These are phyloP conservation scores for Meloidogyne chitwoodi DNA, from an alignment of 1,140 invertebrate species.

Conservation along the genomic window DNA sequence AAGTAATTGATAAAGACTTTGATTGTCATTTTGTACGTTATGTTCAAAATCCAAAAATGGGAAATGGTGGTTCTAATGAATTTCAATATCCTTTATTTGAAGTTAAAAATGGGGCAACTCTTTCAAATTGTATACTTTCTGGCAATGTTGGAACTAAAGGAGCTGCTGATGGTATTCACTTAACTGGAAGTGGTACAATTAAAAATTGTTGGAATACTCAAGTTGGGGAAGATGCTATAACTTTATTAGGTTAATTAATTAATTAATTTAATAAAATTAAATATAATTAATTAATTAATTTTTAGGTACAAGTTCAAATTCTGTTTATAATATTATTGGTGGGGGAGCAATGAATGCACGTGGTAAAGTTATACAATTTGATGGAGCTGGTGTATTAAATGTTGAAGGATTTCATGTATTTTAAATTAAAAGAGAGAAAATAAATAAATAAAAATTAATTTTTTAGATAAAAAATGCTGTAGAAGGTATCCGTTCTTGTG, in stretches of 20 bases:
- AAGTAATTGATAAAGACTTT: not conserved
- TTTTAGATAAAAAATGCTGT: not conserved
- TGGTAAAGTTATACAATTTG: slow-evolving; percentile 7
- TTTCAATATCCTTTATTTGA: slow-evolving; percentile 18
- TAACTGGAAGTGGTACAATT: slow-evolving; percentile 10
- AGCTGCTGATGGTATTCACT: slow-evolving; percentile 21
- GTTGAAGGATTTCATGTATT: slow-evolving; percentile 4
- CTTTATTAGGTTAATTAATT: not conserved
- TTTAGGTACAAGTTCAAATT: not conserved
- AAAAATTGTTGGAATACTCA: slow-evolving; percentile 18
- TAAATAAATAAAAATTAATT: not conserved
- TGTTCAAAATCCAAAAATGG: not conserved
- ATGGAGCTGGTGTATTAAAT: not conserved
- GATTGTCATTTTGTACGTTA: slow-evolving; percentile 4
- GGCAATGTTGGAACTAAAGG: not conserved
- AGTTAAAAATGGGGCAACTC: slow-evolving; percentile 4
- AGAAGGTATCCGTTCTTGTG: not conserved
- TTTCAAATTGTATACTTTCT: slow-evolving; percentile 12
- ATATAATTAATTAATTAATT: not conserved
- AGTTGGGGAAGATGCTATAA: slow-evolving; percentile 22
- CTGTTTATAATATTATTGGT: not conserved
- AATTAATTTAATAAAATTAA: not conserved
- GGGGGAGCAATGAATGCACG: slow-evolving; percentile 13
- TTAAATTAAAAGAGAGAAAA: no score
- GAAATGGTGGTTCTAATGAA: slow-evolving; percentile 6